Evolutionary conservation across 1,140 invertebrate species (phyloP).

Genomic region (Babylonia areolata): DNA sequence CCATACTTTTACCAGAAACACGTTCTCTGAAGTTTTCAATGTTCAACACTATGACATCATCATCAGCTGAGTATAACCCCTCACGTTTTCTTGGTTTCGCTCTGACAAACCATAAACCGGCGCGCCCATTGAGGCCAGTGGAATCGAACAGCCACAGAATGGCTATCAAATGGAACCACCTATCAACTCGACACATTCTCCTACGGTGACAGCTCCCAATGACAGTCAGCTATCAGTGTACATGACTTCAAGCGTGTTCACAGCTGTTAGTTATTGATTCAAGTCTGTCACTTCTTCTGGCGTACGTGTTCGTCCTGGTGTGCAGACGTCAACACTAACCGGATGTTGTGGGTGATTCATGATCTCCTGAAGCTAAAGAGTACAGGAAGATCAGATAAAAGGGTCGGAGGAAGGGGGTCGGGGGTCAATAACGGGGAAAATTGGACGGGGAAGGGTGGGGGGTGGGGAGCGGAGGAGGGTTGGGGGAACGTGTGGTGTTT

Average conservation of each 20-base stretch:
- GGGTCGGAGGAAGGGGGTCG: too few relatives aligned
- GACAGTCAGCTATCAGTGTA: neutral
- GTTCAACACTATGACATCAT: constrained; percentile 57
- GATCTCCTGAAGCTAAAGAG: constrained; percentile 18
- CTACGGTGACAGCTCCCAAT: neutral
- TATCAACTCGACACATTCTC: neutral
- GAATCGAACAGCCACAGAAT: neutral
- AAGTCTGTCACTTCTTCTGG: neutral
- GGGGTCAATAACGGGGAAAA: too few relatives aligned
- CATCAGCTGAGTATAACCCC: constrained; percentile 51
- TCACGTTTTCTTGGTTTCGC: neutral
- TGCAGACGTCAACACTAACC: constrained; percentile 22
- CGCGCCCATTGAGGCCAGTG: too few relatives aligned
- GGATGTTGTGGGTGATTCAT: neutral
- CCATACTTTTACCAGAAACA: constrained; percentile 56
- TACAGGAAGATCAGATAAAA: neutral
- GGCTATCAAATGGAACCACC: neutral
- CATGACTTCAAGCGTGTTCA: neutral
- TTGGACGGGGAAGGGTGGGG: too few relatives aligned
- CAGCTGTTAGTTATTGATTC: constrained; percentile 10
- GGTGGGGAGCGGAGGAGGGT: too few relatives aligned
- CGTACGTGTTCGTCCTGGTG: neutral
- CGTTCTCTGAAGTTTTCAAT: constrained; percentile 47
- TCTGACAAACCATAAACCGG: neutral
- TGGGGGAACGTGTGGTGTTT: too few relatives aligned